phyloP scores from a whole-genome alignment of 92 coral and sea anemone species.

The Palythoa heliodiscus region DNA sequence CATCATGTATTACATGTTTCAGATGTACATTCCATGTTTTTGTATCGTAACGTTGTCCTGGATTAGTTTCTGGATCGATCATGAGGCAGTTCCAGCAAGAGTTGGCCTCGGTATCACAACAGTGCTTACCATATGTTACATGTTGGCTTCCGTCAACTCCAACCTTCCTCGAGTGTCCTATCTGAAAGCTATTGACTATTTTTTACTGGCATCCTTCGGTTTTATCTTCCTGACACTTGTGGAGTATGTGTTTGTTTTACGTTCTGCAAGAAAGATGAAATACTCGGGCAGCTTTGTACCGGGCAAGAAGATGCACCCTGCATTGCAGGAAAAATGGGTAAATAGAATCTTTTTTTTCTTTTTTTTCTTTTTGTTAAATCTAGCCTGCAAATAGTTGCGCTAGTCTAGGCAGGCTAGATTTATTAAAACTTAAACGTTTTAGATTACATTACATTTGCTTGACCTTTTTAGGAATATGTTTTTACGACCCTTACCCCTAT shows the following conservation, averaged over 20 bases:
- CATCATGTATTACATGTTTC: constrained; percentile 87
- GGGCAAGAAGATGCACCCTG: constrained; percentile 56
- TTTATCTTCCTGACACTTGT: constrained; percentile 86
- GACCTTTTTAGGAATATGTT: too few species aligned
- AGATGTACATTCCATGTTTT: constrained; percentile 90
- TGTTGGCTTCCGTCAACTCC: constrained; percentile 87
- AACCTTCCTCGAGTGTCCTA: constrained; percentile 93
- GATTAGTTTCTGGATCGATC: constrained; percentile 98
- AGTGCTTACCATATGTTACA: constrained; percentile 91
- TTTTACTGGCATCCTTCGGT: constrained; percentile 87
- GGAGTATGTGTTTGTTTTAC: constrained; percentile 88
- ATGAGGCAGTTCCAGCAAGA: constrained; percentile 94
- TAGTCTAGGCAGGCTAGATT: too few species aligned
- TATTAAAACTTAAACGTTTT: too few species aligned
- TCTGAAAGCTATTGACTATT: constrained; percentile 91
- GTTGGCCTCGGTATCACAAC: constrained; percentile 97
- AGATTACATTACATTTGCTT: too few species aligned
- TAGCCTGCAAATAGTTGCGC: too few species aligned
- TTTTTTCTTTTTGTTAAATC: too few species aligned
- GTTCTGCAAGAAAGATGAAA: constrained; percentile 65
- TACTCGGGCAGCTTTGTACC: constrained; percentile 71
- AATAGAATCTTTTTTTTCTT: too few species aligned
- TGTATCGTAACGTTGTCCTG: constrained; percentile 88
- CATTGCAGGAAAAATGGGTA: constrained; percentile 70
- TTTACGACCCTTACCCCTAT: too few species aligned